Percentiles rank a stretch among this genome's conserved stretches.
phyloP scores from a whole-genome alignment of 2,797 vertebrate species.

The Lindbergichthys nudifrons region DNA sequence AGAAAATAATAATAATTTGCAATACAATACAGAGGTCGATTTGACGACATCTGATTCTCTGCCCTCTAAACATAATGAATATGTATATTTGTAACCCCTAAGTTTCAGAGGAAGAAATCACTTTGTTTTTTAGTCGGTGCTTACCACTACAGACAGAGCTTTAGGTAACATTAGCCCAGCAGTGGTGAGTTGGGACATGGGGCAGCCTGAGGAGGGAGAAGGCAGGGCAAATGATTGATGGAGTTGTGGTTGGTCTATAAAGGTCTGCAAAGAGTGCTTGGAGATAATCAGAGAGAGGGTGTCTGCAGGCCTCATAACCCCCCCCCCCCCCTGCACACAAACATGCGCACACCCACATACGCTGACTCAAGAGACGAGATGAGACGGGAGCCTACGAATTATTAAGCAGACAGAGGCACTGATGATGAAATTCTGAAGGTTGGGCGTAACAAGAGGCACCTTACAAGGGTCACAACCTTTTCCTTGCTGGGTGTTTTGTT shows the following conservation, averaged over 20 bases:
- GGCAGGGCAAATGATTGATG: conserved; percentile 95
- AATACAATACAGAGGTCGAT: conserved; percentile 8
- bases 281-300: conserved; percentile 98
- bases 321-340: conserved; percentile 74
- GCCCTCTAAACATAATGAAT: conserved; percentile 48
- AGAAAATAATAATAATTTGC: conserved; percentile 14
- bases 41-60: conserved; percentile 25
- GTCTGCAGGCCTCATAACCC: conserved; percentile 87
- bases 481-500: conserved; percentile 85
- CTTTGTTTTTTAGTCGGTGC: conserved; percentile 26
- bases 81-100: conserved; percentile 33
- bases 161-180: conserved; percentile 72
- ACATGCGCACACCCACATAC: conserved; percentile 64
- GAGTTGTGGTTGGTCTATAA: conserved; percentile 98
- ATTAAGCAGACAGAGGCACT: conserved; percentile 94
- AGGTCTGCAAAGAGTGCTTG: conserved; percentile 94
- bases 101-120: conserved; percentile 32
- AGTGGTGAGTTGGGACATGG: conserved; percentile 69
- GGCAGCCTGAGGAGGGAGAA: conserved; percentile 83
- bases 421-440: conserved; percentile 99
- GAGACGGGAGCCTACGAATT: conserved; percentile 93
- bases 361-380: conserved; percentile 85
- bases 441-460: conserved; percentile 98
- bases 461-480: conserved; percentile 96
- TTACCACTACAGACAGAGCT: conserved; percentile 50